Base-by-base conservation (phyloP, 2,888 invertebrate genomes). In the Drosophila infuscata region DNA sequence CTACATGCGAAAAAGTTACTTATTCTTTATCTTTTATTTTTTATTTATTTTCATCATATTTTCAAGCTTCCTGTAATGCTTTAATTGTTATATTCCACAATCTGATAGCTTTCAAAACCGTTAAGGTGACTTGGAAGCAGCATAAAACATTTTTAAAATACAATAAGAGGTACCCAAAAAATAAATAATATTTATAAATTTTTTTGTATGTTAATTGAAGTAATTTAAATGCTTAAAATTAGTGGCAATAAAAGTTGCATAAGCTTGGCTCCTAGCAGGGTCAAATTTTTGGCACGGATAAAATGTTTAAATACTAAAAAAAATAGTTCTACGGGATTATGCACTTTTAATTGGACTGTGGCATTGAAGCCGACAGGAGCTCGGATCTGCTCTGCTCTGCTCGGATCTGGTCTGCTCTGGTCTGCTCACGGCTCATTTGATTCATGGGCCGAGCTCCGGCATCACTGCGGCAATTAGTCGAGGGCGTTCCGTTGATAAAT, bases 401-500 rank as follows among this genome's bases (percentile, higher is more conserved):
- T 29, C 25, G 25, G 25, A 25, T 25, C 48, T 17, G 17, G 29
- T 20, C 35, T 52, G 59, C 46, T 25, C 48, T 17, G 17, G 29
- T 20, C 35, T 52, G 59, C 46, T 48, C 51, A 66, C 58, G 64
- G 72, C 69, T 72, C 77, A 81, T 68, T 84, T 80, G 83, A 77
- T 77, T 79, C 69, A 84, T 79, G 59, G 72, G 35, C 53, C 43
- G 43, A 57, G 49, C 56, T 72, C 70, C 70, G 56, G 59, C 60
- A 57, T 49, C 54, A 49, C 68, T 66, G 81, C 54, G 60, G 82
- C 80, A 84, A 79, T 83, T 85, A 84, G 82, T 69, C 67, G 62
- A 58, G 64, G 65, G 56, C 59, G 52, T 71, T 68, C 65, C 72
- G 74, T 65, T 79, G 83, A 84, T 88, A 88, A 81, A 88, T 88